Evolutionary conservation across 2,888 invertebrate species (phyloP).

Genomic region (Cotesia congregata): DNA sequence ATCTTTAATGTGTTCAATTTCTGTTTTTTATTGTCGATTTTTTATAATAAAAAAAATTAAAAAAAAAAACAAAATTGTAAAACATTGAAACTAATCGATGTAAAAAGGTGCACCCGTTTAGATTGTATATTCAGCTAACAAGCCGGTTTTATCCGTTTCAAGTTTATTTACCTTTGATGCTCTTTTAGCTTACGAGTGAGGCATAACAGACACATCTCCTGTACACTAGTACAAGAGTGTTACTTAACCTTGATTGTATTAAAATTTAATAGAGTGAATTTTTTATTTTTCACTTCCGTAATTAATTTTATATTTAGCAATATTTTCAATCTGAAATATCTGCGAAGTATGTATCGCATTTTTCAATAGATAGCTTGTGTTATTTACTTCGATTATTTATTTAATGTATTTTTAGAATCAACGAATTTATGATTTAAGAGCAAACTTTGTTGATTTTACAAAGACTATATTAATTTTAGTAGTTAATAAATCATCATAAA

Average conservation of each 20-base stretch:
- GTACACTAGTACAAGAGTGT: not conserved
- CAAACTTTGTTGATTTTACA: too few relatives aligned
- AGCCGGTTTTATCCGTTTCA: not conserved
- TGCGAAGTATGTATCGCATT: too few relatives aligned
- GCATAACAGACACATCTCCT: slow-evolving; percentile 9
- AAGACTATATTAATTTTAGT: too few relatives aligned
- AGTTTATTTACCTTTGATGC: slow-evolving; percentile 31
- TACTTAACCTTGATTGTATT: not conserved
- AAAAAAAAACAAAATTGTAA: not conserved
- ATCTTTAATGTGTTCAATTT: too few relatives aligned
- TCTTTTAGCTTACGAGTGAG: slow-evolving; percentile 9
- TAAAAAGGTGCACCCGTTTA: not conserved
- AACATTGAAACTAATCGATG: not conserved
- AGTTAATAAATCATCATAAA: too few relatives aligned
- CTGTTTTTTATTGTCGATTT: too few relatives aligned
- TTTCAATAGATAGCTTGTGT: too few relatives aligned
- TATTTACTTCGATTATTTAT: too few relatives aligned
- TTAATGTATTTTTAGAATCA: too few relatives aligned
- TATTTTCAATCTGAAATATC: not conserved
- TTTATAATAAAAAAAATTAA: not conserved
- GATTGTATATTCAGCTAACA: not conserved
- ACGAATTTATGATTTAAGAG: too few relatives aligned
- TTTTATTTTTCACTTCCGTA: not conserved
- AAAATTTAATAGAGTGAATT: not conserved
- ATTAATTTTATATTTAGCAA: not conserved